Conservation (phyloP, 2,113 vertebrate species). For the Macquaria ambigua region DNA sequence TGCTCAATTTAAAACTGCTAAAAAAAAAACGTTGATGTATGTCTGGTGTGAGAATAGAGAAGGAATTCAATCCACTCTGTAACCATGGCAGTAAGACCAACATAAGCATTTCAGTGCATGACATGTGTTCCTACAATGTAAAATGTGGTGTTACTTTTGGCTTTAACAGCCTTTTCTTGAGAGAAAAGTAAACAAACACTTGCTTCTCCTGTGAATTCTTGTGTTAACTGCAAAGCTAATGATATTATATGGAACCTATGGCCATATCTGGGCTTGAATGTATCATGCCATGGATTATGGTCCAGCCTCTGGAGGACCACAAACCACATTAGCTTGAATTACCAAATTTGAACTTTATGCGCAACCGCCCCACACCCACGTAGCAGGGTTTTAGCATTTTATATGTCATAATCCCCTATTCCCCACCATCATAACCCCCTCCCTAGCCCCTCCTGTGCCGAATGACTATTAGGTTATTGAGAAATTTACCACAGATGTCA, state of each 20-base stretch:
- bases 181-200: conserved; percentile 71
- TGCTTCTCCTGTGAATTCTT: conserved; percentile 80
- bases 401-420: conserved; percentile 88
- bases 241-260: conserved; percentile 87
- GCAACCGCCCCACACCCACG: conserved; percentile 82
- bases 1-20: conserved; percentile 27
- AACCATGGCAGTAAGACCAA: conserved; percentile 63
- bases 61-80: conserved; percentile 68
- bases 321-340: conserved; percentile 89
- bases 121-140: conserved; percentile 73
- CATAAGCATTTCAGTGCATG: conserved; percentile 57
- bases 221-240: conserved; percentile 84
- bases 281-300: conserved; percentile 87
- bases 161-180: conserved; percentile 67
- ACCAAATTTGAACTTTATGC: conserved; percentile 88
- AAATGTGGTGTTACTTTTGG: conserved; percentile 75
- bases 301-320: conserved; percentile 87
- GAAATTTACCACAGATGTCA: conserved; percentile 93
- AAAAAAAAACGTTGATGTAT: conserved; percentile 31
- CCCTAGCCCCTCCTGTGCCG: conserved; percentile 66
- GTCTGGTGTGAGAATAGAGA: conserved; percentile 51
- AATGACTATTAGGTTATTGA: conserved; percentile 89
- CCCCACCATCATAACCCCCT: conserved; percentile 65
- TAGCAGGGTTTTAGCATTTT: conserved; percentile 88
- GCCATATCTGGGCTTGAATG: conserved; percentile 88